Evolutionary conservation across 2,797 vertebrate genomes (phyloP), one percentile per base, ranked within the genome.

Genomic region (Poecilia wingei): DNA sequence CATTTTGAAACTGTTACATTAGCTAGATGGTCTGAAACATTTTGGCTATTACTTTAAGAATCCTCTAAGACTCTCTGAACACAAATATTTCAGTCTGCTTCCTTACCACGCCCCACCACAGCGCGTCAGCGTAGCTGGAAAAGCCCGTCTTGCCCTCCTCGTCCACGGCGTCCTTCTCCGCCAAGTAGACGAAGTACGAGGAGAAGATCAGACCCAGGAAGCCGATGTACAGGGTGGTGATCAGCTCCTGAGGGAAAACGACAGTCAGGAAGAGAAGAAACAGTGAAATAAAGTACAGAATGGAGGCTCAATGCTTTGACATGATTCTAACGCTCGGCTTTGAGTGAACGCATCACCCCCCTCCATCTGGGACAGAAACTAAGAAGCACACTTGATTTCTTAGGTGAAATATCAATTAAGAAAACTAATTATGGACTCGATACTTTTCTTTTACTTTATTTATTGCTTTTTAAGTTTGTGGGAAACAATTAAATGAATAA

Each of bases 101-200:
- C 84, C 97, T 97, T 95, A 98, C 97, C 96, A 98, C 97, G 0
- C 97, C 97, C 97, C 97, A 98, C 97, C 97, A 98, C 68, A 98
- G 95, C 36, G 97, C 97, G 92, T 98, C 97, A 1, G 97, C 97
- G 0, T 98, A 98, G 92, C 93, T 98, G 76, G 97, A 97, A 89
- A 98, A 98, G 31, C 95, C 97, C 0, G 97, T 97, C 89, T 95
- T 97, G 55, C 97, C 97, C 66, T 97, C 94, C 79, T 97, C 97
- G 80, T 97, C 97, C 69, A 97, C 95, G 0, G 96, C 96, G 78
- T 98, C 97, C 82, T 98, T 98, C 91, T 98, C 97, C 14, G 97
- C 97, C 93, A 98, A 92, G 90, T 98, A 98, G 76, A 98, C 97
- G 87, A 98, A 98, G 92, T 98, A 98, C 10, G 97, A 98, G 20